Base-by-base conservation (phyloP, 2,797 vertebrate genomes). In the Euthynnus affinis region DNA sequence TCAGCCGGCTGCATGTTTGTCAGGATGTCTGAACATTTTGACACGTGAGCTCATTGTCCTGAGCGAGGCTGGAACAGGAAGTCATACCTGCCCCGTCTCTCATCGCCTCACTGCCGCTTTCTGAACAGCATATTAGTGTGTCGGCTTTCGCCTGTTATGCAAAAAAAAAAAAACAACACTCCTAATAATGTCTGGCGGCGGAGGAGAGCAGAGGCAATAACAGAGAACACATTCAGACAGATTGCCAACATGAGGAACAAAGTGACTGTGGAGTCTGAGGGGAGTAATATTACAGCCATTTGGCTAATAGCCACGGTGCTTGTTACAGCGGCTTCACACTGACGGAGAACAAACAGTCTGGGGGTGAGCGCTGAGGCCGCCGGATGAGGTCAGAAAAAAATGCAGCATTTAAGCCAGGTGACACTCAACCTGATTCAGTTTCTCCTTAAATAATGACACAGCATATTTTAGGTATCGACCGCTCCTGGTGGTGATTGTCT, bases 271-370 rank as follows among this genome's bases (percentile, higher is more conserved):
- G 71, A 82, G 85, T 81, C 89, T 84, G 76, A 72, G 63, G 81
- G 76, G 79, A 90, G 79, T 92, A 78, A 90, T 87, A 80, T 89
- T 89, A 88, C 83, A 87, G 83, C 87, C 81, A 82, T 92, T 91
- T 88, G 77, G 87, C 81, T 92, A 91, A 92, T 86, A 88, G 89
- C 71, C 70, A 68, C 59, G 7, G 1, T 7, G 56, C 85, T 82
- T 44, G 67, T 88, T 87, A 86, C 79, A 44, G 70, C 55, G 55
- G 78, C 71, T 80, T 74, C 80, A 81, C 62, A 69, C 63, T 72
- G 72, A 55, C 18, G 1, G n/a, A 78, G 78, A 64, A 65, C 81
- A 81, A 75, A 81, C 84, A 78, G 63, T 18, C 17, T 18, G 32
- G n/a, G 32, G n/a, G 17, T 5, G 61, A 70, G 56, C 17, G 14